Evolutionary conservation across 2,888 invertebrate genomes (phyloP).

Genomic region (Melanophora roralis): DNA sequence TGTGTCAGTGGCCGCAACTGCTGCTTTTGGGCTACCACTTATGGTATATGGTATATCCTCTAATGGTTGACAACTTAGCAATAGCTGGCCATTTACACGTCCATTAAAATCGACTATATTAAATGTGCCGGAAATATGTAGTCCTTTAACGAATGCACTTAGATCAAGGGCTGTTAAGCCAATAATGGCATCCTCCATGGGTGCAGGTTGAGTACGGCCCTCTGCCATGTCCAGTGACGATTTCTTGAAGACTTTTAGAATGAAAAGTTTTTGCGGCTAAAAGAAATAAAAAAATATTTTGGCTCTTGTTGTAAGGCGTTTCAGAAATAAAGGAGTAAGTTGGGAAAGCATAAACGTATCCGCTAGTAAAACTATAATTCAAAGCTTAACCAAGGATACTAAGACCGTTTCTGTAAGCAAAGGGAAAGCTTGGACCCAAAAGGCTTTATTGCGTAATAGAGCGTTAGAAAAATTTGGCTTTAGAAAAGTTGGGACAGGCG

Average conservation of each 20-base stretch:
- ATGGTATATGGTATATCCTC: slow-evolving; percentile 73
- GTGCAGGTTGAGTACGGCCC: slow-evolving; percentile 75
- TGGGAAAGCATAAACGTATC: too few relatives aligned
- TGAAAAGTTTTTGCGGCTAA: slow-evolving; percentile 80
- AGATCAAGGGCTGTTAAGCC: slow-evolving; percentile 81
- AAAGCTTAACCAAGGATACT: too few relatives aligned
- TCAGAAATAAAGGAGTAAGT: too few relatives aligned
- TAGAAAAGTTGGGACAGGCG: too few relatives aligned
- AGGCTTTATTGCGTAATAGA: too few relatives aligned
- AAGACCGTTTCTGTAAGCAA: too few relatives aligned
- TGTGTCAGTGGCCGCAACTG: background rate
- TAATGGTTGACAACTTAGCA: slow-evolving; percentile 80
- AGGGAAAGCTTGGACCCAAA: too few relatives aligned
- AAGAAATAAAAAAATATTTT: background rate
- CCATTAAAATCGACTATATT: slow-evolving; percentile 81
- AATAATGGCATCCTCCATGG: slow-evolving; percentile 80
- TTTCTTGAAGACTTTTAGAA: slow-evolving; percentile 82
- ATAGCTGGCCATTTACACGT: slow-evolving; percentile 81
- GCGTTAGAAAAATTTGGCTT: too few relatives aligned
- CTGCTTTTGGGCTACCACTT: background rate
- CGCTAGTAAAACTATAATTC: too few relatives aligned
- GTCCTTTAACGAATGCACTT: slow-evolving; percentile 78
- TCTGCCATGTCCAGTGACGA: slow-evolving; percentile 76
- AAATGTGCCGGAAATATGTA: slow-evolving; percentile 81
- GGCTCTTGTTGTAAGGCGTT: too few relatives aligned